phyloP scores from a whole-genome alignment of 2,888 invertebrate genomes.

The Drosophila kuntzei region DNA sequence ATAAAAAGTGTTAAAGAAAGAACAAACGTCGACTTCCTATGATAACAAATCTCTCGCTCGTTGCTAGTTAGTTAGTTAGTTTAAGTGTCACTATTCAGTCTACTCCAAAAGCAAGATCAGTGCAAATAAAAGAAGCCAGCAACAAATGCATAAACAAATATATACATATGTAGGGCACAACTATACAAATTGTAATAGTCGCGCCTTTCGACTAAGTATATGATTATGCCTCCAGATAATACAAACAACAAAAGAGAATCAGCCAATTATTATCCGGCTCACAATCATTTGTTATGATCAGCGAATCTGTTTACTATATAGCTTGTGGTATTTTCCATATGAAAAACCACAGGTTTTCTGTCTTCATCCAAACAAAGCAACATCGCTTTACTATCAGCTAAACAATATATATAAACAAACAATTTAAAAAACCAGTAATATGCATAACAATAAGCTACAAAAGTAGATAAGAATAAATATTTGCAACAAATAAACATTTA shows the following conservation, averaged over 20 bases:
- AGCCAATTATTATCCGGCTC: conserved; percentile 11
- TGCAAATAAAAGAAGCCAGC: conserved; percentile 8
- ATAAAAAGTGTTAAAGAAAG: conserved; percentile 25
- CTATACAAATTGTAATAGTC: conserved; percentile 29
- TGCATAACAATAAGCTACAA: conserved; percentile 50
- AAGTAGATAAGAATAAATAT: conserved; percentile 44
- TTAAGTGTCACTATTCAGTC: conserved; percentile 24
- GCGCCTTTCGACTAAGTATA: conserved; percentile 30
- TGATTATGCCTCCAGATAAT: neutral
- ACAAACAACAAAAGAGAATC: conserved; percentile 1
- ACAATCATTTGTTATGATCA: conserved; percentile 6
- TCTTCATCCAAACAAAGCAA: conserved; percentile 41
- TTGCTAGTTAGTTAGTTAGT: conserved; percentile 27
- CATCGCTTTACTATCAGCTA: conserved; percentile 38
- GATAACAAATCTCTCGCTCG: conserved; percentile 36
- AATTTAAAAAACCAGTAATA: conserved; percentile 26
- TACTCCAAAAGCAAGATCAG: conserved; percentile 19
- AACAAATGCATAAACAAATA: conserved; percentile 23
- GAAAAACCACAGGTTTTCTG: conserved; percentile 32
- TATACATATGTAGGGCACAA: conserved; percentile 24
- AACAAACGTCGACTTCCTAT: conserved; percentile 58
- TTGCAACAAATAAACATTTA: conserved; percentile 39
- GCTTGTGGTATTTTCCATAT: conserved; percentile 9
- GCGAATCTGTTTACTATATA: conserved; percentile 11
- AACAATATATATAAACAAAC: conserved; percentile 33